phyloP scores from a whole-genome alignment of 2,113 vertebrate species.

The Alectura lathami region DNA sequence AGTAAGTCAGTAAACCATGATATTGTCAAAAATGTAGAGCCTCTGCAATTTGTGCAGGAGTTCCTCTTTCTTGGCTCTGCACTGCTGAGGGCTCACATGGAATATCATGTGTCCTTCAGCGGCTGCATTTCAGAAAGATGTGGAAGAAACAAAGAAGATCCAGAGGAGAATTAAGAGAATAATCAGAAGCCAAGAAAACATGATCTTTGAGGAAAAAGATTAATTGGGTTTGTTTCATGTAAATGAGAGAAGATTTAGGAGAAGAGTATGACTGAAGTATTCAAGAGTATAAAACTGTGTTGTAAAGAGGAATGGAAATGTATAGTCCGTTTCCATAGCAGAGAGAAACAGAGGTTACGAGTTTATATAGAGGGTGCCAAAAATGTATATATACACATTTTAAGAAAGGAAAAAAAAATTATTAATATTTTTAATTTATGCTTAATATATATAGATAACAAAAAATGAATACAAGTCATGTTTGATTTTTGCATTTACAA shows the following conservation, averaged over 20 bases:
- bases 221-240: not conserved
- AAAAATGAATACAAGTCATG: no score
- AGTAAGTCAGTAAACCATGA: not conserved
- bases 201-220: not conserved
- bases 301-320: not conserved
- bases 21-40: not conserved
- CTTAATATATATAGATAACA: no score
- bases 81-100: not conserved
- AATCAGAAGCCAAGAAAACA: not conserved
- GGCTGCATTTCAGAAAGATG: not conserved
- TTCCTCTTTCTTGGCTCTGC: not conserved
- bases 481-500: no score
- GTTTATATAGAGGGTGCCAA: not conserved
- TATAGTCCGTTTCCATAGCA: not conserved
- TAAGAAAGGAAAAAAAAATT: no score
- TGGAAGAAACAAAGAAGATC: not conserved
- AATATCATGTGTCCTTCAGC: not conserved
- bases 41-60: rapidly evolving
- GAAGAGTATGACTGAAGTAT: not conserved
- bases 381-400: not conserved
- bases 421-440: no score
- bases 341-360: not conserved
- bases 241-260: not conserved
- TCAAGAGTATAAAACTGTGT: not conserved
- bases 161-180: not conserved